phyloP scores from a whole-genome alignment of 1,140 invertebrate species.

The Colletes gigas region DNA sequence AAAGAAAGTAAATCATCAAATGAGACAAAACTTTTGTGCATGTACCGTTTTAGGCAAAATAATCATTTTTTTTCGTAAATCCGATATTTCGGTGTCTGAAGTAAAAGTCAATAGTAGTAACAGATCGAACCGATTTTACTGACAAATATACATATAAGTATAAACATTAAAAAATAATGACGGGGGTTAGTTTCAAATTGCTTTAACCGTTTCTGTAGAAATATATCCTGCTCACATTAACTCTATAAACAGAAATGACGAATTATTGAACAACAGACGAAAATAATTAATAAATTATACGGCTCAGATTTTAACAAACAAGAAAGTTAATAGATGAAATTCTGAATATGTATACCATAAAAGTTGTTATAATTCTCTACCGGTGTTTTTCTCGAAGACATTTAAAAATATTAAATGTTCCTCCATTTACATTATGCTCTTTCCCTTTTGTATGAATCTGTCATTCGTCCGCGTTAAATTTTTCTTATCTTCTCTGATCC shows the following conservation, averaged over 20 bases:
- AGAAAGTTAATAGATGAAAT: constrained; percentile 40
- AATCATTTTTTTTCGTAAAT: neutral
- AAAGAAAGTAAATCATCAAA: neutral
- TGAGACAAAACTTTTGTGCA: no score
- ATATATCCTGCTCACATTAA: constrained; percentile 7
- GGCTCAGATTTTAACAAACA: constrained; percentile 38
- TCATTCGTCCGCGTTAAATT: neutral
- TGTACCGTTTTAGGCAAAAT: neutral
- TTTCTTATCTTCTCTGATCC: neutral
- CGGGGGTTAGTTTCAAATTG: neutral
- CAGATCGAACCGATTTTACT: constrained; percentile 1
- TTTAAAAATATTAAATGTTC: constrained; percentile 29
- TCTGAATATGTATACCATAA: constrained; percentile 25
- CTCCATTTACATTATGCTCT: constrained; percentile 24
- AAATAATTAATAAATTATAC: constrained; percentile 35
- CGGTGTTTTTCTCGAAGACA: constrained; percentile 53
- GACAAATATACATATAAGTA: neutral
- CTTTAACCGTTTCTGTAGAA: constrained; percentile 3
- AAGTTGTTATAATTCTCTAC: constrained; percentile 46
- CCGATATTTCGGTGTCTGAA: neutral
- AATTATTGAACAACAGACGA: neutral
- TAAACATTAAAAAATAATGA: constrained; percentile 11
- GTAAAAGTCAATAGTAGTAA: neutral
- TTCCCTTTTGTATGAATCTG: constrained; percentile 31
- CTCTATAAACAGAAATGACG: neutral